phyloP scores from a whole-genome alignment of 2,888 invertebrate genomes.

The Pristionchus entomophagus region DNA sequence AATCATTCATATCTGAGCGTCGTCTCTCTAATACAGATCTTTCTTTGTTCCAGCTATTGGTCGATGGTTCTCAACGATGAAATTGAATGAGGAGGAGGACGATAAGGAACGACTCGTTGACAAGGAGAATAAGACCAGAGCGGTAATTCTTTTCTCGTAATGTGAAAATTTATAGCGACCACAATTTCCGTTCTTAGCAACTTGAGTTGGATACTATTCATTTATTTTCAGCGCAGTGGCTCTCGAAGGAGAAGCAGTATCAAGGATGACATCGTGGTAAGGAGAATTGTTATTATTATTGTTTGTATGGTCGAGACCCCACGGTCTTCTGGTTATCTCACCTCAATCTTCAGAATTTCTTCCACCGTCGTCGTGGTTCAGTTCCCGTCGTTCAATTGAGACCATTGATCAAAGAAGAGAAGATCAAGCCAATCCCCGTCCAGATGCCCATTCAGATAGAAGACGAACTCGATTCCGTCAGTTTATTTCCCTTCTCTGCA shows the following conservation, averaged over 20 bases:
- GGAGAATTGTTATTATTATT: background rate
- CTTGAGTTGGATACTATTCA: background rate
- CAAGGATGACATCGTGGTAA: slow-evolving; percentile 42
- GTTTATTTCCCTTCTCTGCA: background rate
- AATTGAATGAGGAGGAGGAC: slow-evolving; percentile 8
- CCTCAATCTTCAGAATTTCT: slow-evolving; percentile 29
- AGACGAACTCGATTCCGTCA: background rate
- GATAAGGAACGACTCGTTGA: background rate
- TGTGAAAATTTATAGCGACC: too few species aligned
- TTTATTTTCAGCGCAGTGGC: slow-evolving; percentile 19
- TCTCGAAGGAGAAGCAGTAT: slow-evolving; percentile 40
- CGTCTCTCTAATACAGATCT: too few species aligned
- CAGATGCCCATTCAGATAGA: background rate
- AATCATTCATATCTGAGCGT: too few species aligned
- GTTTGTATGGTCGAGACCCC: too few species aligned
- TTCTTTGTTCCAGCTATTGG: background rate
- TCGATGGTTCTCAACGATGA: slow-evolving; percentile 3
- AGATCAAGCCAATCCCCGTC: background rate
- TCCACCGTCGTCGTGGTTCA: slow-evolving; percentile 34
- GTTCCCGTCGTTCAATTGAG: slow-evolving; percentile 21
- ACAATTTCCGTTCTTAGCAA: background rate
- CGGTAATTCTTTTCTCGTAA: background rate
- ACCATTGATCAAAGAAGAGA: slow-evolving; percentile 13
- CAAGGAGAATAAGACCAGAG: background rate
- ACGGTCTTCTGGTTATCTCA: too few species aligned